These are phyloP conservation scores for Anoura caudifer DNA, from an alignment of 2,113 vertebrate genomes.

Conservation along the genomic window DNA sequence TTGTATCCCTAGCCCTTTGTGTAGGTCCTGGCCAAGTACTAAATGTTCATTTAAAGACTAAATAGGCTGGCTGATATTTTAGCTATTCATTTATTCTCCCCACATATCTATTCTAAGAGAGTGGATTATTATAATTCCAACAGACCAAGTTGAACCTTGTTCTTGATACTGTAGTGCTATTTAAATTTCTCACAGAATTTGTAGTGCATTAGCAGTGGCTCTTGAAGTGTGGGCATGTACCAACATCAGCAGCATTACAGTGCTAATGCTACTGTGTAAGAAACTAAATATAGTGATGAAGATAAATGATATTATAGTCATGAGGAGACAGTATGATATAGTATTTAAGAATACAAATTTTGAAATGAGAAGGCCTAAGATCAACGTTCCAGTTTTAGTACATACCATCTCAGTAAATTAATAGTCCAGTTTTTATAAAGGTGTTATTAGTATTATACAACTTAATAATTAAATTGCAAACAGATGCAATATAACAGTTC, in stretches of 20 bases:
- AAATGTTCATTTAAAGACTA: not conserved
- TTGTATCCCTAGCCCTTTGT: not conserved
- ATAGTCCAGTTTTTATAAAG: not conserved
- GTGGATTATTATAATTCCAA: not conserved
- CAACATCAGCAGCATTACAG: not conserved
- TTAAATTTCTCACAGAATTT: not conserved
- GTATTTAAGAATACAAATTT: not conserved
- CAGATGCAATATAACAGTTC: not conserved
- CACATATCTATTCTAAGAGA: not conserved
- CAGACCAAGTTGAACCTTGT: not conserved
- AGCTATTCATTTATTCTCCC: not conserved
- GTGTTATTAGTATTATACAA: not conserved
- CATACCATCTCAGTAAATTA: not conserved
- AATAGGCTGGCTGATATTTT: not conserved
- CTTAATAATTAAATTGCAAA: slow-evolving; percentile 22
- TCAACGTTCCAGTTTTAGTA: not conserved
- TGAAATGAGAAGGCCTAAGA: not conserved
- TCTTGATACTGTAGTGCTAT: not conserved
- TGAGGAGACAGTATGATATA: not conserved
- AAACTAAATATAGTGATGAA: not conserved
- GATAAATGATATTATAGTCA: not conserved
- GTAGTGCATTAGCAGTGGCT: not conserved
- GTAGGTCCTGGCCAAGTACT: not conserved
- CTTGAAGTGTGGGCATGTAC: not conserved
- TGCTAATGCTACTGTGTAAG: not conserved